Base-by-base conservation (phyloP, 2,113 vertebrate genomes). In the Turnix velox region DNA sequence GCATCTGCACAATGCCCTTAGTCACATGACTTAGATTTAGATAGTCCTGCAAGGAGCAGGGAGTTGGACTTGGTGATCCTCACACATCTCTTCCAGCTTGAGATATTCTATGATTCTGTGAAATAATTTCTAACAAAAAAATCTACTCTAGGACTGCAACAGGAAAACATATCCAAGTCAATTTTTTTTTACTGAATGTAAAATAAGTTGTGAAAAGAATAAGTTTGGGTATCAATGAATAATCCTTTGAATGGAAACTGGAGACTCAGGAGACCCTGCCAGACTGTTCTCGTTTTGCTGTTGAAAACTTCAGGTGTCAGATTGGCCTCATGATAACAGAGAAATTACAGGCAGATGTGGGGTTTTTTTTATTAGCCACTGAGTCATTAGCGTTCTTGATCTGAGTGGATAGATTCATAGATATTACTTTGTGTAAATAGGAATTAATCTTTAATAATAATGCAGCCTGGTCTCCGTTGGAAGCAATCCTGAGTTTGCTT, bases 391-490 rank as follows among this genome's bases (percentile, higher is more conserved):
- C 18, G 71, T 54, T 85, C 40, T 42, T 71, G 49, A 54, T 71
- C n/a, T 40, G 61, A 43, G 40, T 18, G 30, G 67, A 62, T 74
- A 49, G 51, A 51, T 81, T 35, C 14, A 12, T 37, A 84, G 27
- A 22, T 57, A 43, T 0, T 11, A 59, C 37, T 82, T 74, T 33
- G 24, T 66, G 40, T 78, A 92, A 69, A 80, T 78, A 87, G 14
- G 9, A 40, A 78, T 74, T 84, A 62, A 81, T 92, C 54, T 74
- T 88, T 61, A 77, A 52, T 77, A 84, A 59, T 59, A 84, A 55
- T 33, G 28, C 52, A 69, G 33, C 15, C 18, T 55, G 68, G 5
- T 30, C n/a, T 80, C 12, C 28, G 42, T 42, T 77, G 59, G 51
- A 74, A 86, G 39, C 43, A 88, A 63, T 84, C 27, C 27, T 55